Base-by-base conservation (phyloP, 2,113 vertebrate species). In the Synchiropus splendidus region DNA sequence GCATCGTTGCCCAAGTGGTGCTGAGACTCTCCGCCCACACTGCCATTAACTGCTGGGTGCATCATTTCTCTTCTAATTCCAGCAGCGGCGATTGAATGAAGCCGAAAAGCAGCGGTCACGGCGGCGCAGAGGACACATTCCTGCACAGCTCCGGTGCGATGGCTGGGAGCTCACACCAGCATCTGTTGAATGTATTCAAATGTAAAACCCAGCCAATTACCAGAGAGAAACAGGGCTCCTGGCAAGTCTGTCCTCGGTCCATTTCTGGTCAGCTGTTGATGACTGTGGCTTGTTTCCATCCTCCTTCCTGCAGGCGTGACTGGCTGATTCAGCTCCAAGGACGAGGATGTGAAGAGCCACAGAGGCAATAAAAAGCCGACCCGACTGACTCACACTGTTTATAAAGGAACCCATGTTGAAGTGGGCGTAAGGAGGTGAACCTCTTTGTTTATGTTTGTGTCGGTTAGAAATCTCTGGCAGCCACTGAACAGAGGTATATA, bases 391-490 rank as follows among this genome's bases (percentile, higher is more conserved):
- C 69, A 71, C 45, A 64, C 46, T 65, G 67, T 66, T 70, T 72
- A 74, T 64, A 72, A 78, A 77, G 54, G 54, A 70, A 69, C 70
- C 70, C 58, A 58, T 54, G 56, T 49, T 21, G 49, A 56, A 58
- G 81, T 79, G 78, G 75, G 77, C 37, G 79, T 79, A 71, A 78
- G 73, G 83, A 75, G 79, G 82, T 70, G 78, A 75, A 67, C 65
- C 68, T 70, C 59, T 71, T 79, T 82, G 72, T 79, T 60, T 78
- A 15, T 74, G 52, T 59, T 61, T 64, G 58, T 64, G 40, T 67
- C 72, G 49, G 72, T 75, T n/a, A n/a, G n/a, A n/a, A n/a, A n/a
- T 70, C 69, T 75, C 63, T 74, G 70, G 70, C 69, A 77, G 72
- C 67, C 74, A 74, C 77, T 80, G 65, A 75, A 63, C 70, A 74